Conservation (phyloP, 2,888 invertebrate genomes). For the Nomada hirtipes region DNA sequence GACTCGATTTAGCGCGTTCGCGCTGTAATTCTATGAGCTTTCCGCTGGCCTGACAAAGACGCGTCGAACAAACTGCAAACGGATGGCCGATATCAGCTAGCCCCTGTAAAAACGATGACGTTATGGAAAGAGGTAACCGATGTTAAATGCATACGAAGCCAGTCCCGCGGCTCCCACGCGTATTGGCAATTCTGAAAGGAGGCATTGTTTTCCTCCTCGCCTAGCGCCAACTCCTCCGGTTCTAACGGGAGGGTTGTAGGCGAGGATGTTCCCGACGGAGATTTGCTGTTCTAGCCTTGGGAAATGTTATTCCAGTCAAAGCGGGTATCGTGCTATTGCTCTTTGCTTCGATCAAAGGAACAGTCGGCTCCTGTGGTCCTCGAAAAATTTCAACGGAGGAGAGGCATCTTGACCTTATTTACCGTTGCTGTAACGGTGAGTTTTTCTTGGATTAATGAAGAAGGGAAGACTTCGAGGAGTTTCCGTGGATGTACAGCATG, state of each 20-base stretch:
- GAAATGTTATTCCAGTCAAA: slow-evolving; percentile 69
- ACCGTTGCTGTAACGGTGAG: not conserved
- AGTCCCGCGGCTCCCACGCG: slow-evolving; percentile 56
- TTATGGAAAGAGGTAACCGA: slow-evolving; percentile 63
- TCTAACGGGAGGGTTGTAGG: slow-evolving; percentile 21
- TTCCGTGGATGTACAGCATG: too few species aligned
- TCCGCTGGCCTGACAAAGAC: slow-evolving; percentile 55
- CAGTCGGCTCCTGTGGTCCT: slow-evolving; percentile 28
- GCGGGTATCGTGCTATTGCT: slow-evolving; percentile 50
- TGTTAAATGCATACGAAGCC: slow-evolving; percentile 62
- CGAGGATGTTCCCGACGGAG: slow-evolving; percentile 44
- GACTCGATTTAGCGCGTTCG: slow-evolving; percentile 22
- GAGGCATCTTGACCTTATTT: not conserved
- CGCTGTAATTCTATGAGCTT: slow-evolving; percentile 43
- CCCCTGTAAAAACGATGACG: slow-evolving; percentile 47
- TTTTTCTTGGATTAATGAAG: too few species aligned
- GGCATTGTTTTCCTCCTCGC: slow-evolving; percentile 66
- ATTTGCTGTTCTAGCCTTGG: slow-evolving; percentile 59
- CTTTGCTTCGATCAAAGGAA: slow-evolving; percentile 47
- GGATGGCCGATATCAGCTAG: slow-evolving; percentile 46
- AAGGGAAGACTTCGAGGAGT: too few species aligned
- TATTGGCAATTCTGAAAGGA: slow-evolving; percentile 71
- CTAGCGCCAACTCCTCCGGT: slow-evolving; percentile 48
- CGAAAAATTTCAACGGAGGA: slow-evolving; percentile 3
- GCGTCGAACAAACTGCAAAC: slow-evolving; percentile 36